phyloP scores from a whole-genome alignment of 2,797 vertebrate species.

The Hephaestus fuliginosus region DNA sequence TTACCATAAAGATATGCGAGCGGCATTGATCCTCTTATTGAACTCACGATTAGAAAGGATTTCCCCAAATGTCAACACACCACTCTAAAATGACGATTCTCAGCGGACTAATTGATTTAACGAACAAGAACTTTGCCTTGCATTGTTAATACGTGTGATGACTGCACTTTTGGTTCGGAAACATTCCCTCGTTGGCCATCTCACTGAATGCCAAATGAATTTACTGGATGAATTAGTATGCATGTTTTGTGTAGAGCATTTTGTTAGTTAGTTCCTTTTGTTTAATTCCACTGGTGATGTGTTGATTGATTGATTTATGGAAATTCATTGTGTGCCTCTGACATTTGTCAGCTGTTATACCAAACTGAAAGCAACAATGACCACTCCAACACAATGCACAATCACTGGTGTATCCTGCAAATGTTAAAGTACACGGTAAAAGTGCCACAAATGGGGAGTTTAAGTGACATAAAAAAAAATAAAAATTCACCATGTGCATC shows the following conservation, averaged over 20 bases:
- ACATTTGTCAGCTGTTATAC: slow-evolving; percentile 71
- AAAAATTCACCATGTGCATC: slow-evolving; percentile 20
- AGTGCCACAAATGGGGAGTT: slow-evolving; percentile 23
- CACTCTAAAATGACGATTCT: slow-evolving; percentile 30
- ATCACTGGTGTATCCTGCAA: slow-evolving; percentile 38
- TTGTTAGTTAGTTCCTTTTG: slow-evolving; percentile 46
- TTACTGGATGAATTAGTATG: slow-evolving; percentile 46
- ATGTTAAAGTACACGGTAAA: slow-evolving; percentile 38
- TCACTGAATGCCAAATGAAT: slow-evolving; percentile 43
- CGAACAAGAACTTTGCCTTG: not conserved
- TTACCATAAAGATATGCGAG: not conserved
- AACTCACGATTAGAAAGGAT: slow-evolving; percentile 13
- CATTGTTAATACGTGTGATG: slow-evolving; percentile 20
- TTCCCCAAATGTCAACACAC: slow-evolving; percentile 12
- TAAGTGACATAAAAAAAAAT: slow-evolving; percentile 36
- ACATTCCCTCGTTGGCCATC: slow-evolving; percentile 15
- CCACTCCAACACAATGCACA: slow-evolving; percentile 27
- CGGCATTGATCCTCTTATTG: not conserved
- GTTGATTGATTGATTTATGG: slow-evolving; percentile 72
- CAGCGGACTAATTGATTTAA: slow-evolving; percentile 24
- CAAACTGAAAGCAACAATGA: slow-evolving; percentile 69
- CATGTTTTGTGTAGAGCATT: slow-evolving; percentile 33
- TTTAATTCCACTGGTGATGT: slow-evolving; percentile 48
- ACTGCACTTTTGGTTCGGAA: slow-evolving; percentile 30
- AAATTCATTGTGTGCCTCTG: slow-evolving; percentile 62